phyloP scores from a whole-genome alignment of 53 echinoderm and acorn worm genomes.

The Astropecten irregularis region DNA sequence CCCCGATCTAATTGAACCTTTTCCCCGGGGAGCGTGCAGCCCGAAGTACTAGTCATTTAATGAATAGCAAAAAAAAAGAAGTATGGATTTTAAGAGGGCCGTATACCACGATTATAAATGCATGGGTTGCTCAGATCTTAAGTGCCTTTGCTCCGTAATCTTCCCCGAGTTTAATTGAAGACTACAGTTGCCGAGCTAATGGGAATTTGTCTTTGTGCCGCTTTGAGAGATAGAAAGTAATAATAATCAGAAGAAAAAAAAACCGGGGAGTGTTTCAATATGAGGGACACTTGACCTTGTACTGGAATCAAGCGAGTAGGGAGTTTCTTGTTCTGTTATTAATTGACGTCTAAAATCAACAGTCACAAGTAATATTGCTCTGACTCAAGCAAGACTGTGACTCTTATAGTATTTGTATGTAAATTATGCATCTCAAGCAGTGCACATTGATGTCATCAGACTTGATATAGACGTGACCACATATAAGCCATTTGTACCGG shows the following conservation, averaged over 20 bases:
- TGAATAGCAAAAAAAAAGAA: constrained; percentile 32
- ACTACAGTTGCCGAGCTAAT: constrained; percentile 50
- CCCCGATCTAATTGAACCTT: constrained; percentile 21
- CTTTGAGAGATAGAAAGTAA: neutral
- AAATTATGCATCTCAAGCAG: no score
- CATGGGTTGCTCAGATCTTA: constrained; percentile 33
- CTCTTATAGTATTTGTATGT: no score
- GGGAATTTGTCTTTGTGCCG: constrained; percentile 53
- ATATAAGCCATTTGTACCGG: no score
- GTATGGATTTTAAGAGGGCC: constrained; percentile 21
- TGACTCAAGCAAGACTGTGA: neutral
- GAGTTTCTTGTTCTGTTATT: constrained; percentile 23
- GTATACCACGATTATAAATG: constrained; percentile 50
- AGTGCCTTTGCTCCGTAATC: constrained; percentile 41
- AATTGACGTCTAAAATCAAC: constrained; percentile 46
- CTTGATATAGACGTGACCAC: no score
- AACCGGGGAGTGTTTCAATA: neutral
- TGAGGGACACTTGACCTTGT: constrained; percentile 25
- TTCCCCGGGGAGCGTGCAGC: constrained; percentile 12
- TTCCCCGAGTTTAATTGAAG: constrained; percentile 45
- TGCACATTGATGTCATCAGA: no score
- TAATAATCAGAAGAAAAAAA: neutral
- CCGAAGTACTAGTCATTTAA: constrained; percentile 8
- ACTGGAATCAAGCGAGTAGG: neutral
- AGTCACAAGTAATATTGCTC: neutral